A percentile compares a stretch with the other conserved stretches of the same genome.
Evolutionary conservation across 2,113 vertebrate species (phyloP).

Genomic region (Jacana jacana): DNA sequence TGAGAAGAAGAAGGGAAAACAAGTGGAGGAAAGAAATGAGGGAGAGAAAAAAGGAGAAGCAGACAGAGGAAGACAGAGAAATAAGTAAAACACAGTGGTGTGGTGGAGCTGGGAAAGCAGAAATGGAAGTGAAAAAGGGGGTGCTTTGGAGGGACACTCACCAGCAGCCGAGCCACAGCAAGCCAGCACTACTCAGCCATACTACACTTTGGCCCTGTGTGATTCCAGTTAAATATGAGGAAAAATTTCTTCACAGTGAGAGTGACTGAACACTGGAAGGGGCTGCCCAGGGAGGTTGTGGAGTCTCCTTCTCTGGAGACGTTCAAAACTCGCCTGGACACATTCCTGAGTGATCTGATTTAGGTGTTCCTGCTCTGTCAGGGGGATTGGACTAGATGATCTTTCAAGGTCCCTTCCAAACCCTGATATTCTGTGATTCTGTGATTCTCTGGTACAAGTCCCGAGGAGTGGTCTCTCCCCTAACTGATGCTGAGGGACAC

Average conservation of each 20-base stretch:
- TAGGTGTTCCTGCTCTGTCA: too few species aligned
- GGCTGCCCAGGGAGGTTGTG: too few species aligned
- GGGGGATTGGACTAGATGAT: too few species aligned
- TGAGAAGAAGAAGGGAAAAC: neutral
- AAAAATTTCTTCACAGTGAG: too few species aligned
- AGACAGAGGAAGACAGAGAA: neutral
- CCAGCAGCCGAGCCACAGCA: neutral
- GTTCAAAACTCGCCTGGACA: too few species aligned
- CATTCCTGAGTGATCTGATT: too few species aligned
- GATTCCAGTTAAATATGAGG: too few species aligned
- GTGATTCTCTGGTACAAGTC: neutral
- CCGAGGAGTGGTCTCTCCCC: neutral
- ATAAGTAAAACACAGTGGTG: neutral
- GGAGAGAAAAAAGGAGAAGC: neutral
- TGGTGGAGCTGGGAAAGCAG: neutral
- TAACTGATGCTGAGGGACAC: neutral
- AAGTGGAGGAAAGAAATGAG: neutral
- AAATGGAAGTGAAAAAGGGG: slow-evolving; percentile 8
- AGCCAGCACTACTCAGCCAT: neutral
- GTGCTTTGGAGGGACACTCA: neutral
- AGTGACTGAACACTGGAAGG: too few species aligned
- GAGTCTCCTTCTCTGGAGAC: too few species aligned
- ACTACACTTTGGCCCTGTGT: fast-evolving
- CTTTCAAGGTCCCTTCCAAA: too few species aligned
- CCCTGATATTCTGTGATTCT: too few species aligned